Conservation (phyloP, 2,888 invertebrate species). For the Lasioglossum oenotherae region DNA sequence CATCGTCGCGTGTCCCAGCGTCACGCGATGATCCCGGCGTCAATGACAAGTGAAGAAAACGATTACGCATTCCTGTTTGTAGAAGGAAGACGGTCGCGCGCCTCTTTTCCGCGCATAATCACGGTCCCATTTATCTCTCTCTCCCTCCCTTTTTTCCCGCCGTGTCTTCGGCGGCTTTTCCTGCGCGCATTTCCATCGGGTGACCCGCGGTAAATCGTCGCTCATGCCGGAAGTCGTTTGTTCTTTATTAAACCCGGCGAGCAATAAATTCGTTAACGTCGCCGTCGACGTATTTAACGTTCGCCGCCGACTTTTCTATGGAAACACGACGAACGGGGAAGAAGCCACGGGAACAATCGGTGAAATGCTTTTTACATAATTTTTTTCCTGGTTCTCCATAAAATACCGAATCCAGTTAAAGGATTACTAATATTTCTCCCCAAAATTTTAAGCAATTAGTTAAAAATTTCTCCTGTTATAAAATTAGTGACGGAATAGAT, state of each 20-base stretch:
- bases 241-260: slow-evolving; percentile 1
- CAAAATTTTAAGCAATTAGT: too few species aligned
- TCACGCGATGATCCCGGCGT: not conserved
- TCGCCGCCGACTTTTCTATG: not conserved
- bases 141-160: not conserved
- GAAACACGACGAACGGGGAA: not conserved
- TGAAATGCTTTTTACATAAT: not conserved
- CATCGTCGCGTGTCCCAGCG: slow-evolving; percentile 4
- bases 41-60: not conserved
- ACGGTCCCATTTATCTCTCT: not conserved
- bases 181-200: not conserved
- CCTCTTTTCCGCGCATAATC: not conserved
- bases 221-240: slow-evolving; percentile 11
- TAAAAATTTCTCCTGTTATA: too few species aligned
- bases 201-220: not conserved
- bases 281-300: not conserved
- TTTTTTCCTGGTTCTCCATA: too few species aligned
- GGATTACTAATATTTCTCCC: too few species aligned
- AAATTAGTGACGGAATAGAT: too few species aligned
- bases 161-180: not conserved
- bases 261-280: not conserved
- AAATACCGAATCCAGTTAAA: too few species aligned
- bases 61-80: not conserved
- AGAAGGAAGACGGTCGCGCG: not conserved
- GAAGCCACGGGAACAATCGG: not conserved